phyloP scores from a whole-genome alignment of 2,113 vertebrate species.

The Zeus faber region DNA sequence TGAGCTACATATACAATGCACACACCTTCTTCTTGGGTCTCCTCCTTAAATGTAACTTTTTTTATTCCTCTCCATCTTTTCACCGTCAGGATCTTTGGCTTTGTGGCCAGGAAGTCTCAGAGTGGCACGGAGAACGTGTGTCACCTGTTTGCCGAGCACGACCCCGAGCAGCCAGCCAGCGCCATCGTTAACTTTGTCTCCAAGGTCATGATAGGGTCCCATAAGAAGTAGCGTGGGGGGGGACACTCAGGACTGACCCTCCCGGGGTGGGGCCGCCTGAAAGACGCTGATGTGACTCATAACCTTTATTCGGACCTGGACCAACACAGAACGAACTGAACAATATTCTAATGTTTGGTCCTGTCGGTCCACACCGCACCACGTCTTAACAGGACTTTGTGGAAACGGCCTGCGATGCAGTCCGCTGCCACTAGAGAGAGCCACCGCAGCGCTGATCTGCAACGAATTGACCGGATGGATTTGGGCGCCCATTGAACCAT shows the following conservation, averaged over 20 bases:
- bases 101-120: conserved; percentile 90
- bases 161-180: conserved; percentile 93
- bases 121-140: conserved; percentile 88
- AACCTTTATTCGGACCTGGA: background rate
- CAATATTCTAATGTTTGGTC: no score
- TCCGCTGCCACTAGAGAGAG: conserved; percentile 43
- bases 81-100: conserved; percentile 86
- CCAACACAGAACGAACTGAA: background rate
- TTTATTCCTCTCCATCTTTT: background rate
- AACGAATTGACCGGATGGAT: no score
- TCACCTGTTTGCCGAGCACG: conserved; percentile 93
- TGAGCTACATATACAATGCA: no score
- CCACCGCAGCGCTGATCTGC: background rate
- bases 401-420: conserved; percentile 24
- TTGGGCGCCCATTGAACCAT: background rate
- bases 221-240: conserved; percentile 76
- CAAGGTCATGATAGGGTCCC: conserved; percentile 96
- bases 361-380: conserved; percentile 14
- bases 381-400: conserved; percentile 4
- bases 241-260: background rate
- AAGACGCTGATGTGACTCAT: background rate
- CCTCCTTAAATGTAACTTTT: no score
- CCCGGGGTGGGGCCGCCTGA: background rate
- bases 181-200: conserved; percentile 98
- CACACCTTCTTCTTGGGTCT: no score